These are phyloP conservation scores for Shinisaurus crocodilurus DNA, from an alignment of 2,113 vertebrate species.

Conservation along the genomic window DNA sequence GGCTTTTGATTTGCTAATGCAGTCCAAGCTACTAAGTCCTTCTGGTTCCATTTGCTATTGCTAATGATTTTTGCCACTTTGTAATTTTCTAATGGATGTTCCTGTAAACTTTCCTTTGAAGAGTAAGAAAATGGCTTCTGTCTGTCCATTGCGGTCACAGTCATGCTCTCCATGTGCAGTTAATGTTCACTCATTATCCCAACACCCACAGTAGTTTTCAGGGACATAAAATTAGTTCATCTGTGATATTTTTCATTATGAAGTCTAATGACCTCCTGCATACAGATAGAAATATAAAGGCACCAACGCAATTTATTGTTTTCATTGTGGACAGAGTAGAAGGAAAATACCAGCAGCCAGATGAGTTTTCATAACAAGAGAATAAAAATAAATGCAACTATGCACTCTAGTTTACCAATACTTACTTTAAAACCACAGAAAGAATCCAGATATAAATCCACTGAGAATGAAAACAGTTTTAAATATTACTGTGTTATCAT, in stretches of 20 bases:
- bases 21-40: neutral
- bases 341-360: constrained; percentile 41
- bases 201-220: constrained; percentile 33
- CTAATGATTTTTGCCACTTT: neutral
- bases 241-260: constrained; percentile 19
- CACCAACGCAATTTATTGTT: constrained; percentile 50
- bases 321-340: constrained; percentile 20
- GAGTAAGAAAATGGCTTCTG: neutral
- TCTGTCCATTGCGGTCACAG: neutral
- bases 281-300: constrained; percentile 46
- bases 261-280: constrained; percentile 39
- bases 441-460: constrained; percentile 12
- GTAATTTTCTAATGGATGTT: neutral
- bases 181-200: constrained; percentile 39
- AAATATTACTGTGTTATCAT: neutral
- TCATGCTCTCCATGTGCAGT: neutral
- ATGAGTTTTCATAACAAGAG: constrained; percentile 39
- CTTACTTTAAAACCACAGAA: constrained; percentile 22
- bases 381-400: constrained; percentile 34
- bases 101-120: constrained; percentile 3
- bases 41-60: neutral
- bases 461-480: neutral
- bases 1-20: neutral
- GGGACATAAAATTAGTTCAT: constrained; percentile 48
- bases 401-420: constrained; percentile 44